Evolutionary conservation across 2,888 invertebrate genomes (phyloP).

Genomic region (Nomada lathburiana): DNA sequence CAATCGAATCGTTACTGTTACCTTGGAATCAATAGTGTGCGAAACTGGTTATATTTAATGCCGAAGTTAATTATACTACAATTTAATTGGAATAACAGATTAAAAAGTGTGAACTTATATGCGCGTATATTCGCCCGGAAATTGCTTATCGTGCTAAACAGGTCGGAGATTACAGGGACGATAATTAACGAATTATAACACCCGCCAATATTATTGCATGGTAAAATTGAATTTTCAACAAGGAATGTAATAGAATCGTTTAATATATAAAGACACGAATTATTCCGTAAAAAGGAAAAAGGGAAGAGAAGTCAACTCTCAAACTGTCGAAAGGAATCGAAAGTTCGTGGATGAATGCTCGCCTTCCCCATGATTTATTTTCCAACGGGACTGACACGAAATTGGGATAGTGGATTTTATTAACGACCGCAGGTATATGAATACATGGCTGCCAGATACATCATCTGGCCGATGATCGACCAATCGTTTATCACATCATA

Average conservation of each 20-base stretch:
- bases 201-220: not conserved
- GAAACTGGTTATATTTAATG: too few relatives aligned
- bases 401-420: slow-evolving; percentile 55
- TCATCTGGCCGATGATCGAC: slow-evolving; percentile 52
- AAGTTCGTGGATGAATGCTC: not conserved
- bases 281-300: not conserved
- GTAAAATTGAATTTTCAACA: too few relatives aligned
- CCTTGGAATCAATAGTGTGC: too few relatives aligned
- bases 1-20: too few relatives aligned
- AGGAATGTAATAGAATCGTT: not conserved
- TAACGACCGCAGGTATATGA: slow-evolving; percentile 48
- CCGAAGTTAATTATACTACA: too few relatives aligned
- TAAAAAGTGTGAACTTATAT: too few relatives aligned
- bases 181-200: not conserved
- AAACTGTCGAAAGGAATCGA: not conserved
- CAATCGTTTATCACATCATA: slow-evolving; percentile 60
- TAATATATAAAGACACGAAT: not conserved
- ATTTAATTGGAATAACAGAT: too few relatives aligned
- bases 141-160: too few relatives aligned
- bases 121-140: too few relatives aligned
- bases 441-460: slow-evolving; percentile 43
- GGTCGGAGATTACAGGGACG: not conserved
- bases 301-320: not conserved
- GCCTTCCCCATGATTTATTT: slow-evolving; percentile 46
- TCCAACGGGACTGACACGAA: slow-evolving; percentile 10